Conservation (phyloP, 2,113 vertebrate genomes). For the Neodon shergylaensis region DNA sequence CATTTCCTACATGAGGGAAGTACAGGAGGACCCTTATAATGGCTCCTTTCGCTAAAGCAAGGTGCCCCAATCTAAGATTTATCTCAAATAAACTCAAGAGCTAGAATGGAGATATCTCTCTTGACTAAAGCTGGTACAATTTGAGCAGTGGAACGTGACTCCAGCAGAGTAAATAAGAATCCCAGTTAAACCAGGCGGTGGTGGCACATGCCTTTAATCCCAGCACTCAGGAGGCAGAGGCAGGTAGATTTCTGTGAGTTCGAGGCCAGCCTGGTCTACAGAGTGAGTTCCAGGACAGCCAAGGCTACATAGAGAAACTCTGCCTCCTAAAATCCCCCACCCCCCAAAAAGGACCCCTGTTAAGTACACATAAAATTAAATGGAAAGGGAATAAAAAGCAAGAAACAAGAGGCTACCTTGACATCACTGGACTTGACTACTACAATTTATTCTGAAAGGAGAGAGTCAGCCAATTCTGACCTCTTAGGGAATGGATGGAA, state of each 20-base stretch:
- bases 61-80: background rate
- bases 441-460: slow-evolving; percentile 10
- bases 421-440: background rate
- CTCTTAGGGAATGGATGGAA: background rate
- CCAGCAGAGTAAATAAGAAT: background rate
- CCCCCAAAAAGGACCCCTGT: background rate
- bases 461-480: background rate
- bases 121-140: background rate
- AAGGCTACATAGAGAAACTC: too few species aligned
- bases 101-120: background rate
- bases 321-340: too few species aligned
- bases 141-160: background rate
- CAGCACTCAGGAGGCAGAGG: too few species aligned
- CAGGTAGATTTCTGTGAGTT: too few species aligned
- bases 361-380: background rate
- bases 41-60: background rate
- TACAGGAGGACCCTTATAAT: background rate
- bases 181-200: too few species aligned
- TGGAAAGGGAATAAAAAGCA: background rate
- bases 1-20: background rate
- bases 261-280: too few species aligned
- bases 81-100: background rate
- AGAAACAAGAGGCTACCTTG: background rate
- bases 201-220: too few species aligned
- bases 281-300: too few species aligned